phyloP scores from a whole-genome alignment of 2,888 invertebrate species.

The Sinodicranocentrus sp. region DNA sequence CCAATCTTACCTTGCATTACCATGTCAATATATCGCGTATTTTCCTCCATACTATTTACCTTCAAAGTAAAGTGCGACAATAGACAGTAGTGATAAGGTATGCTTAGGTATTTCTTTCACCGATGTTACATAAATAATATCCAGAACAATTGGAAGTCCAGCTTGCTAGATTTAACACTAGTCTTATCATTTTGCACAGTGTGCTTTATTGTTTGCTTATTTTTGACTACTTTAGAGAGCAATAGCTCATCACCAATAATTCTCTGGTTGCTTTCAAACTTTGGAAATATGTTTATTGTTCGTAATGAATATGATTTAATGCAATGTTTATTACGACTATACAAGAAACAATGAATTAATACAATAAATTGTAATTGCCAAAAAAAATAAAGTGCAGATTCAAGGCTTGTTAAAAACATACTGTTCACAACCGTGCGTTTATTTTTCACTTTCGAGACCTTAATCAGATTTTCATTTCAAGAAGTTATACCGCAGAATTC shows the following conservation, averaged over 20 bases:
- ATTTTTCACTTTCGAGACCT: slow-evolving; percentile 18
- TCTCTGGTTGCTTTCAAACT: slow-evolving; percentile 52
- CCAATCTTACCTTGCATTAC: slow-evolving; percentile 49
- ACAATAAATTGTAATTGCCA: slow-evolving; percentile 59
- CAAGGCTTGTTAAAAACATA: slow-evolving; percentile 51
- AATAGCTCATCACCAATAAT: slow-evolving; percentile 17
- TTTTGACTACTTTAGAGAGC: slow-evolving; percentile 31
- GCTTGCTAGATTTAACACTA: slow-evolving; percentile 65
- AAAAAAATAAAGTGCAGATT: slow-evolving; percentile 67
- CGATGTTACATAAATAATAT: slow-evolving; percentile 10
- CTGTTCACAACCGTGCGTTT: neutral
- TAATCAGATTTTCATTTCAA: neutral
- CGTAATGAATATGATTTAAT: slow-evolving; percentile 53
- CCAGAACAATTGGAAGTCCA: slow-evolving; percentile 42
- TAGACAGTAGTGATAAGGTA: too few species aligned
- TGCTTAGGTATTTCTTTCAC: too few species aligned
- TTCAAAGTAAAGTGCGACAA: slow-evolving; percentile 5
- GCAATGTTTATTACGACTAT: slow-evolving; percentile 37
- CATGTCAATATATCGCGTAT: slow-evolving; percentile 4
- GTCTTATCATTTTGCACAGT: slow-evolving; percentile 52
- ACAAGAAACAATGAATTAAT: slow-evolving; percentile 37
- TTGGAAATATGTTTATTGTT: slow-evolving; percentile 22
- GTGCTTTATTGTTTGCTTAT: slow-evolving; percentile 64
- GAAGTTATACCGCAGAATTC: too few species aligned
- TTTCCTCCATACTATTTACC: slow-evolving; percentile 25